phyloP scores from a whole-genome alignment of 2,113 vertebrate genomes.

The Isurus oxyrinchus region DNA sequence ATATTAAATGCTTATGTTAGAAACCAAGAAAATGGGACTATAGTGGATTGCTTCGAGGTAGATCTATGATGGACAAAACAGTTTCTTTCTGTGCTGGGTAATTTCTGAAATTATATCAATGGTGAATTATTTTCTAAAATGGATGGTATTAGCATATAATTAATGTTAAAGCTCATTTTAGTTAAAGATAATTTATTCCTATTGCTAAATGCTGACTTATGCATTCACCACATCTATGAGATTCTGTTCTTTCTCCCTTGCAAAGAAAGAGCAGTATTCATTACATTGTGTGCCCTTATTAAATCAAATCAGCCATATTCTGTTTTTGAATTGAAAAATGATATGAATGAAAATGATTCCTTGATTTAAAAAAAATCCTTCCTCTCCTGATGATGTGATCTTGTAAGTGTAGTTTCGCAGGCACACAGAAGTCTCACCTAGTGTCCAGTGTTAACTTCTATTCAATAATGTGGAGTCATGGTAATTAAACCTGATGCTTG shows the following conservation, averaged over 20 bases:
- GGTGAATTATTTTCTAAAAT: background rate
- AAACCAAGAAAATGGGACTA: background rate
- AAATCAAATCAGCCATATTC: background rate
- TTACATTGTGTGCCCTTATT: background rate
- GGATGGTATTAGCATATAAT: background rate
- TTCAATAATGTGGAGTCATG: too few species aligned
- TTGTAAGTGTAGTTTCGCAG: background rate
- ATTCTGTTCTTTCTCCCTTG: background rate
- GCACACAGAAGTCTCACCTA: background rate
- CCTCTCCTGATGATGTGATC: background rate
- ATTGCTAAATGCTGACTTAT: background rate
- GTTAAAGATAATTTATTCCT: background rate
- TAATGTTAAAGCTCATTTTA: background rate
- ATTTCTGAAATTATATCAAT: background rate
- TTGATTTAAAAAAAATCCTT: background rate
- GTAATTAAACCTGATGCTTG: background rate
- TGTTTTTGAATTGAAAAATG: background rate
- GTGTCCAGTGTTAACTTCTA: background rate
- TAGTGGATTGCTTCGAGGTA: background rate
- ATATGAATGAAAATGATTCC: background rate
- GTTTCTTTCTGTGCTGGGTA: background rate
- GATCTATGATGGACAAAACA: background rate
- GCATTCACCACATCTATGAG: background rate
- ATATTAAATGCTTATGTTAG: background rate
- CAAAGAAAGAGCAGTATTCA: background rate